Evolutionary conservation across 2,797 vertebrate genomes (phyloP).

Genomic region (Leptatherina wallacei): DNA sequence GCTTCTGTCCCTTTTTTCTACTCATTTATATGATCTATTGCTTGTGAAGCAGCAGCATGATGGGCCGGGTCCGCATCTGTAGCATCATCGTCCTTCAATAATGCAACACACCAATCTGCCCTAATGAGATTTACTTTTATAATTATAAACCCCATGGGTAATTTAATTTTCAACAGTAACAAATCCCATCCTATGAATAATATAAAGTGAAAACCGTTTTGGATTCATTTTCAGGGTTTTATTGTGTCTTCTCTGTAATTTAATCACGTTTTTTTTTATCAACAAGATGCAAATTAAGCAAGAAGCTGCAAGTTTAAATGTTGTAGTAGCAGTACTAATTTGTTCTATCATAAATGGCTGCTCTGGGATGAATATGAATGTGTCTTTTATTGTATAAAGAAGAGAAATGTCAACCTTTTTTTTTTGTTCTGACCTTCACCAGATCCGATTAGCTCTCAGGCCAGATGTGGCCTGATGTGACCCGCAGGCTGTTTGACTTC

Average conservation of each 20-base stretch:
- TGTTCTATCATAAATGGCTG: neutral
- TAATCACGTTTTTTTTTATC: neutral
- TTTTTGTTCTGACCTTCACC: constrained; percentile 17
- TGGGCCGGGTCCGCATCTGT: constrained; percentile 18
- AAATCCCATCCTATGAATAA: constrained; percentile 37
- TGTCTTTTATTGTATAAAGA: neutral
- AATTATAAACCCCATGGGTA: constrained; percentile 41
- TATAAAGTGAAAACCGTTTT: constrained; percentile 33
- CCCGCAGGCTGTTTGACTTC: constrained; percentile 14
- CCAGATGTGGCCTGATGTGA: constrained; percentile 32
- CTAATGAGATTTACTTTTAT: constrained; percentile 39
- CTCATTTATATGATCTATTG: neutral
- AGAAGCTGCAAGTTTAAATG: neutral
- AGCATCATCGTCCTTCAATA: constrained; percentile 29
- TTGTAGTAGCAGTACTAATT: neutral
- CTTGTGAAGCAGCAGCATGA: neutral
- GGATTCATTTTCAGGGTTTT: constrained; percentile 24
- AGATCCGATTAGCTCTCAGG: constrained; percentile 1
- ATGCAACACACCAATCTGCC: constrained; percentile 28
- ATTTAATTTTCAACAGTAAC: constrained; percentile 48
- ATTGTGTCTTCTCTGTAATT: neutral
- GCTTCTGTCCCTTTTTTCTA: constrained; percentile 6
- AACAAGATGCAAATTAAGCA: constrained; percentile 13
- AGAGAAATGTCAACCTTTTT: neutral
- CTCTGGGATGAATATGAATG: neutral